Percentiles rank a stretch among this genome's conserved stretches.
phyloP scores from a whole-genome alignment of 2,797 vertebrate species.

The Columba guinea region DNA sequence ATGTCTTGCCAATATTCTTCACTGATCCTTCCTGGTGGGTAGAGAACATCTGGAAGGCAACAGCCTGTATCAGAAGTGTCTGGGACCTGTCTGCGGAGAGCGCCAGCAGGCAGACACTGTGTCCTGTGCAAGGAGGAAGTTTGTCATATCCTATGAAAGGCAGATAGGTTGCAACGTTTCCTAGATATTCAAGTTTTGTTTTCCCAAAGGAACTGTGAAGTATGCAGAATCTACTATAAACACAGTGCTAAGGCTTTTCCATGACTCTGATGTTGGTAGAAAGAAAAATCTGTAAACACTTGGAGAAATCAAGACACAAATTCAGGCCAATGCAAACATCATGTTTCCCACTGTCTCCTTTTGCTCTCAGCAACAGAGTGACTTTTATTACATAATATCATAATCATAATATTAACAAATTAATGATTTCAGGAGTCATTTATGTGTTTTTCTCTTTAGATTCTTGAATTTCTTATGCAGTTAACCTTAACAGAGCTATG shows the following conservation, averaged over 20 bases:
- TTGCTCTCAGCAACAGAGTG: background rate
- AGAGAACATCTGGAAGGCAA: background rate
- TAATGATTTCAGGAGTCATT: background rate
- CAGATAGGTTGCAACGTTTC: slow-evolving; percentile 7
- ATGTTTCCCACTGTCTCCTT: background rate
- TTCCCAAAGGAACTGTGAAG: background rate
- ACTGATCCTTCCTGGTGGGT: background rate
- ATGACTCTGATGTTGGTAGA: background rate
- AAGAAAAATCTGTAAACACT: background rate
- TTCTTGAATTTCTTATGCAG: background rate
- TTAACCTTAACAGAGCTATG: background rate
- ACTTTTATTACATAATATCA: background rate
- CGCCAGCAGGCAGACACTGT: background rate
- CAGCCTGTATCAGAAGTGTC: background rate
- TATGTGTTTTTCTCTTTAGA: background rate
- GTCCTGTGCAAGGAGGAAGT: background rate
- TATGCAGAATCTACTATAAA: slow-evolving; percentile 9
- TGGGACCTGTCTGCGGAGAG: background rate
- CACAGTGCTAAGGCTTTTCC: background rate
- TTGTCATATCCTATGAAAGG: slow-evolving; percentile 22
- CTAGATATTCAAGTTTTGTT: background rate
- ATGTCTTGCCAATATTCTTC: background rate
- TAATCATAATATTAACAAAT: background rate
- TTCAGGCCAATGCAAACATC: background rate
- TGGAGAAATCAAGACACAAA: background rate